phyloP scores from a whole-genome alignment of 2,888 invertebrate species.

The Salpingus planirostris region DNA sequence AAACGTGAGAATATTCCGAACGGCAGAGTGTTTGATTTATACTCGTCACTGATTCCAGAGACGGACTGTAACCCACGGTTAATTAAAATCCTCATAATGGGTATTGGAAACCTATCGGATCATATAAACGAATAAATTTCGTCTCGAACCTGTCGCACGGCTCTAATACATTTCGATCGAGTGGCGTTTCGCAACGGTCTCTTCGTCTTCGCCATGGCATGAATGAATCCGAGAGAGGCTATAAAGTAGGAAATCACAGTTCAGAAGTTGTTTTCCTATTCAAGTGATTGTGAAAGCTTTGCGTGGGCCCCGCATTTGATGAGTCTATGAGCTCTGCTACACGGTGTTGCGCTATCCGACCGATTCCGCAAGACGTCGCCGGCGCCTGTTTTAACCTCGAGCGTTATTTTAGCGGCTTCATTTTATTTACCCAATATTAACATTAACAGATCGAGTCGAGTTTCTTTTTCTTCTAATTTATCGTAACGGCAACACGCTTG shows the following conservation, averaged over 20 bases:
- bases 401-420: constrained; percentile 18
- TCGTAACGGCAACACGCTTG: too few species aligned
- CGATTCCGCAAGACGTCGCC: constrained; percentile 21
- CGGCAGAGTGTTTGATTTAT: neutral
- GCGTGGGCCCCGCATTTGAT: constrained; percentile 24
- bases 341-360: constrained; percentile 20
- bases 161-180: too few species aligned
- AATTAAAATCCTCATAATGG: constrained; percentile 2
- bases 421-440: too few species aligned
- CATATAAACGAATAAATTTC: constrained; percentile 10
- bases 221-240: constrained; percentile 21
- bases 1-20: neutral
- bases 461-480: too few species aligned
- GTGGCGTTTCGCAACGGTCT: constrained; percentile 15
- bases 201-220: constrained; percentile 6
- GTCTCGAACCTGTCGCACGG: constrained; percentile 15
- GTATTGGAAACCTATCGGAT: constrained; percentile 3
- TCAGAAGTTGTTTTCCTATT: constrained; percentile 25
- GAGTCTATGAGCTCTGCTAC: constrained; percentile 23
- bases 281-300: constrained; percentile 25
- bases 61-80: neutral
- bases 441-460: too few species aligned
- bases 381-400: constrained; percentile 21
- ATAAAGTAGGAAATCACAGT: constrained; percentile 23
- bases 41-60: neutral